Evolutionary conservation across 2,888 invertebrate species (phyloP), one percentile per base, ranked within the genome.

Genomic region (Taenaris catops): DNA sequence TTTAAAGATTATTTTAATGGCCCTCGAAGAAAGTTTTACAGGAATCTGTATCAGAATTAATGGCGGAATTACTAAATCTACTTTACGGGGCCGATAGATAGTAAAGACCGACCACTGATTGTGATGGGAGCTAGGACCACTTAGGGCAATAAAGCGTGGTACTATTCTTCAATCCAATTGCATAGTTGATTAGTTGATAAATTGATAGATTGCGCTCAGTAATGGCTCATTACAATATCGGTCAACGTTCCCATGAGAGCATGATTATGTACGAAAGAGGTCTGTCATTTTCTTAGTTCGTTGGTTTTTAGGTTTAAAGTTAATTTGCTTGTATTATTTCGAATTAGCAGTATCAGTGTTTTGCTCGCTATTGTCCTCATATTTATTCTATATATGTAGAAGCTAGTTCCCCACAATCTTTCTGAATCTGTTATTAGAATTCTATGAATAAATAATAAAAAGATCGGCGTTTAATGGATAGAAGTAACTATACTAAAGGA

Each of bases 121-220:
- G 11, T 28, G 25, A 12, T 17, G 14, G 21, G 23, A 16, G 19
- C 21, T 36, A 18, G 11, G 34, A 17, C 18, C 36, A 46, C 41
- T 47, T 38, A 44, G 31, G 25, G 41, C 37, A 47, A 47, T 49
- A 47, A 48, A 42, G 38, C 29, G 23, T 9, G 27, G 40, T 35
- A 44, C 41, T 48, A 48, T 50, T 44, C 48, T 47, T 47, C 35
- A 46, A 38, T 39, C 36, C 42, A 38, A 34, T 39, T 42, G 37
- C 37, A 37, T 34, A 18, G 36, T 39, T 49, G 49, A 49, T 49
- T 46, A 46, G 39, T 46, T 40, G 46, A 43, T 48, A 46, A 46
- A 49, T 49, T 49, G 48, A 44, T 42, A 44, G 49, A 51, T 51
- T 46, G 32, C 41, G 25, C 21, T 35, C 33, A 20, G 29, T 36